These are phyloP conservation scores for Eledone cirrhosa DNA, from an alignment of 2,888 invertebrate genomes.

Conservation along the genomic window DNA sequence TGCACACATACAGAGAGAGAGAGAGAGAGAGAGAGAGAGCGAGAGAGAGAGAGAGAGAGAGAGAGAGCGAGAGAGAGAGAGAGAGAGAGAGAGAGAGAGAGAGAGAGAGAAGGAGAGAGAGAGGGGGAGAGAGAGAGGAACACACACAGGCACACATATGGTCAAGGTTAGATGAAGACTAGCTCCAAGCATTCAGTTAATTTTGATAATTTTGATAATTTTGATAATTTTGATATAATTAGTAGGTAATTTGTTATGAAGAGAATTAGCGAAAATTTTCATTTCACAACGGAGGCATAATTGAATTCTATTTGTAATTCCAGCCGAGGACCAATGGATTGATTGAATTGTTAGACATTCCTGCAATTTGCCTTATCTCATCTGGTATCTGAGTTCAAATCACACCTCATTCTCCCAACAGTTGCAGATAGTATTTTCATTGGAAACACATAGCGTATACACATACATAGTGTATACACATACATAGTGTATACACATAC, in stretches of 20 bases:
- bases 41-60: neutral
- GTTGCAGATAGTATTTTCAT: neutral
- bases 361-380: too few species aligned
- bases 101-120: neutral
- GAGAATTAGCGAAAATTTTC: too few species aligned
- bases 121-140: neutral
- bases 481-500: neutral
- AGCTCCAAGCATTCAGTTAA: neutral
- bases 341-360: too few species aligned
- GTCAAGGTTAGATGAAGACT: neutral
- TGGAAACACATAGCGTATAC: neutral
- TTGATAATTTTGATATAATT: neutral
- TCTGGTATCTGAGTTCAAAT: too few species aligned
- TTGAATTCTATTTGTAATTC: too few species aligned
- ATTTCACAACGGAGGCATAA: too few species aligned
- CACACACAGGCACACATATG: neutral
- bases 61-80: constrained; percentile 9
- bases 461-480: neutral
- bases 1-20: too few species aligned
- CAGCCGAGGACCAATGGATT: too few species aligned
- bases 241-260: neutral
- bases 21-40: neutral
- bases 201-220: neutral
- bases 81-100: neutral
- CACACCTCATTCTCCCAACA: neutral